Base-by-base conservation (phyloP, 1,140 invertebrate species). In the Panagrolaimus sp. region DNA sequence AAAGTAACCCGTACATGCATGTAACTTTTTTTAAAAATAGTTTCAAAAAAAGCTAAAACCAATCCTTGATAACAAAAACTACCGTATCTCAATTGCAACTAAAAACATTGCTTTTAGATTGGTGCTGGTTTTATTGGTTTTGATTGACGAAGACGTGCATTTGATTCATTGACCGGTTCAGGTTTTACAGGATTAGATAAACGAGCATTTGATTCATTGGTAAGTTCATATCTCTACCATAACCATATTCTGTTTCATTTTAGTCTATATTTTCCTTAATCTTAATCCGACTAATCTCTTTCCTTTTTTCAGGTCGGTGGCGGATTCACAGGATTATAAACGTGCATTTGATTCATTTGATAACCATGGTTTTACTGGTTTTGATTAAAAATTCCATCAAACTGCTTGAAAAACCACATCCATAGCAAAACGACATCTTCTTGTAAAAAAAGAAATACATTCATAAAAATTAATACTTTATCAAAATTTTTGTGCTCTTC, bases 151-250 rank as follows among this genome's bases (percentile, higher is more conserved):
- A 14, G 51, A 66, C 38, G 65, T 20, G 65, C 66, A 9, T 67
- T 67, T 13, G 66, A 67, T 25, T 9, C 20, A 2, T 44, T 67
- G 20, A 42, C 9, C 48, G 23, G 27, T 25, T 14, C n/a, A 3
- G 66, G 66, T 2, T 67, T 67, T 38, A 38, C 14, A 16, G 57
- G 23, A 14, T 68, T 68, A 7, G 67, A 66, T 38, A 68, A 68
- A 46, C 53, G 67, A 65, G 38, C 67, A 27, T 68, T 68, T 42
- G 67, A 68, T 64, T 68, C 67, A 9, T 5, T 66, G 31, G 53
- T 65, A 67, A 66, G 66, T n/a, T n/a, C 46, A 27, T 4, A 38
- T 38, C n/a, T n/a, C n/a, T n/a, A n/a, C n/a, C n/a, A n/a, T n/a
- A n/a, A n/a, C n/a, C n/a, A n/a, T n/a, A n/a, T n/a, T n/a, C n/a